Percentiles rank a stretch among this genome's conserved stretches.
Conservation (phyloP, 2,888 invertebrate species). For the Bedellia somnulentella region DNA sequence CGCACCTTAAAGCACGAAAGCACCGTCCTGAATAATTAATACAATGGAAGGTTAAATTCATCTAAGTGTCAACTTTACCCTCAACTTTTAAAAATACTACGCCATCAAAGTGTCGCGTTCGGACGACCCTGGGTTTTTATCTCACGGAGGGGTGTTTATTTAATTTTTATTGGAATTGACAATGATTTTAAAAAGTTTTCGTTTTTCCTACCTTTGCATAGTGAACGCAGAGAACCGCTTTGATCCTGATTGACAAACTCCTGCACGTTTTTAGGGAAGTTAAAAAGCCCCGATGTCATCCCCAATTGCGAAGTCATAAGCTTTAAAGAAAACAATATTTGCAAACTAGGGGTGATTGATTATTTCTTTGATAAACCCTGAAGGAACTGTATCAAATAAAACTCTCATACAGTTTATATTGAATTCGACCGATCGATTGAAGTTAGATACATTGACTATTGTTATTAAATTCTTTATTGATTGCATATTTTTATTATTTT, state of each 20-base stretch:
- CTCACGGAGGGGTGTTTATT: conserved; percentile 47
- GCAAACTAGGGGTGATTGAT: conserved; percentile 27
- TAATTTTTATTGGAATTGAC: conserved; percentile 57
- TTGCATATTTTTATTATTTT: conserved; percentile 41
- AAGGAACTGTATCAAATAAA: too few relatives aligned
- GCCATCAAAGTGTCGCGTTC: conserved; percentile 53
- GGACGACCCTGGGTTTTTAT: conserved; percentile 40
- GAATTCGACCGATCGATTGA: too few relatives aligned
- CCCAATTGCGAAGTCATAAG: conserved; percentile 21
- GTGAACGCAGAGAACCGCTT: conserved; percentile 20
- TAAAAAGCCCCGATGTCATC: too few relatives aligned
- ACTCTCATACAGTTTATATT: too few relatives aligned
- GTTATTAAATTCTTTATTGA: too few relatives aligned
- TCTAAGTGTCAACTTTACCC: conserved; percentile 54
- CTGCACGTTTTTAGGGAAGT: conserved; percentile 31
- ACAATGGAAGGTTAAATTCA: conserved; percentile 59
- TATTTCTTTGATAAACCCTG: conserved; percentile 21
- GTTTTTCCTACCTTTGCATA: conserved; percentile 19
- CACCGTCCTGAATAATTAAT: conserved; percentile 58
- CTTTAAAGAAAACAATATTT: conserved; percentile 28
- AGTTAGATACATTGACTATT: too few relatives aligned
- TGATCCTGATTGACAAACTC: conserved; percentile 54
- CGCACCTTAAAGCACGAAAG: conserved; percentile 49
- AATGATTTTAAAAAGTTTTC: conserved; percentile 46
- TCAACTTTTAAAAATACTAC: conserved; percentile 52